Percentiles rank a stretch among this genome's conserved stretches.
Conservation (phyloP, 2,113 vertebrate species). For the Phrynosoma platyrhinos region DNA sequence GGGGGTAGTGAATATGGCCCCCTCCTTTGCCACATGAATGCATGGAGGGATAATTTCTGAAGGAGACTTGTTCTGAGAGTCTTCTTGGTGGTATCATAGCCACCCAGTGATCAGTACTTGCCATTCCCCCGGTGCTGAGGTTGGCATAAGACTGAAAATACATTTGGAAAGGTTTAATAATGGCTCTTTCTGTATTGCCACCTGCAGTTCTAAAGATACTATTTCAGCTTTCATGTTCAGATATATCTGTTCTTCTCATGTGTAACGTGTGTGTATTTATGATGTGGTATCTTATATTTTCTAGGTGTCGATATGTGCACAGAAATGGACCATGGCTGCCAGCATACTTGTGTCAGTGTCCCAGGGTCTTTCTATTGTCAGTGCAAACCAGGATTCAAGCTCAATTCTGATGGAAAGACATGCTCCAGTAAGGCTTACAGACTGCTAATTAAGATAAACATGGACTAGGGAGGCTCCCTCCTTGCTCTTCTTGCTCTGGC, state of each 20-base stretch:
- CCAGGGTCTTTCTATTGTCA: constrained; percentile 86
- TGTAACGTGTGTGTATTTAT: fast-evolving
- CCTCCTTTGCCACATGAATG: no score
- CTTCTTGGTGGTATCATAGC: neutral
- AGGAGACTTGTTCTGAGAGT: neutral
- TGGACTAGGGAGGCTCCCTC: no score
- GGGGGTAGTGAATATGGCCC: no score
- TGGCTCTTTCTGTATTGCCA: neutral
- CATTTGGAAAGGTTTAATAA: neutral
- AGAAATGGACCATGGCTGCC: constrained; percentile 86
- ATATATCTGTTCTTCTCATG: neutral
- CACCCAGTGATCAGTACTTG: neutral
- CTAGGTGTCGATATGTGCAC: constrained; percentile 87
- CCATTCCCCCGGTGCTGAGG: neutral
- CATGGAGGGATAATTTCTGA: neutral
- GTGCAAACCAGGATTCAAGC: constrained; percentile 87
- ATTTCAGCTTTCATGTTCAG: no score
- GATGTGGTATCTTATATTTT: constrained; percentile 38
- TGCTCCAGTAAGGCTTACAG: constrained; percentile 79
- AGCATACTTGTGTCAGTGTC: constrained; percentile 89
- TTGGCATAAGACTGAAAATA: neutral
- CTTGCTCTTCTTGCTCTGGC: no score
- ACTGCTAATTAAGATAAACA: neutral
- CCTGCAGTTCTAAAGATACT: neutral
- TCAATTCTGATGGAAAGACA: constrained; percentile 86